Evolutionary conservation across 2,888 invertebrate genomes (phyloP), one percentile per base, ranked within the genome.

Genomic region (Teleiodes luculella): DNA sequence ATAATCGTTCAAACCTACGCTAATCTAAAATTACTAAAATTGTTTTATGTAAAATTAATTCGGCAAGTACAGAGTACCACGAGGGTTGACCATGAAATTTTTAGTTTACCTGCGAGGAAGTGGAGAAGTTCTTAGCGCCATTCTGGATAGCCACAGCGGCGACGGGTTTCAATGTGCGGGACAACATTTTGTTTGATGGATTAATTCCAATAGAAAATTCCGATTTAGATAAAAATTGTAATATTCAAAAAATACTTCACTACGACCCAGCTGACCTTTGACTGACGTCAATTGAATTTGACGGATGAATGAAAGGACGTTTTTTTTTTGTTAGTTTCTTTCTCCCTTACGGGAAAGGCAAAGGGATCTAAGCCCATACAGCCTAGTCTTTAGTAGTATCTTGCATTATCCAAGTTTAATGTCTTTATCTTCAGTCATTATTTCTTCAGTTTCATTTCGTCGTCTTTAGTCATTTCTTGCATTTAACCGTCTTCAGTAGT

Each of bases 91-190:
- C 20, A 35, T 18, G 10, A 10, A 33, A 37, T 14, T 30, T 33
- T 50, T 54, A 24, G n/a, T 39, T 62, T 80, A 92, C 92, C 90
- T 91, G 91, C 59, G 90, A 80, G 63, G 87, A 82, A 57, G 92
- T 92, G 67, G 92, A 92, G 72, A 93, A 91, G 70, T 83, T 91
- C 73, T 92, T 92, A 62, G 86, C 83, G 60, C 91, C 91, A 83
- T 92, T 92, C 76, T 91, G 87, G 59, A 83, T 70, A 52, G 75
- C 85, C 55, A 82, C 78, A 46, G 76, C 60, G 54, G 80, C 85
- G 62, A 90, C 81, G 64, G 92, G 92, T 73, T 91, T 92, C 59
- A 92, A 77, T 53, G 90, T 76, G 79, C 93, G 92, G 65, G 93
- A 93, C 78, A 93, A 92, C 93, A 93, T 93, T 37, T 43, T n/a